A percentile compares a stretch with the other conserved stretches of the same genome.
phyloP scores from a whole-genome alignment of 1,140 invertebrate species.

The Dreissena polymorpha region DNA sequence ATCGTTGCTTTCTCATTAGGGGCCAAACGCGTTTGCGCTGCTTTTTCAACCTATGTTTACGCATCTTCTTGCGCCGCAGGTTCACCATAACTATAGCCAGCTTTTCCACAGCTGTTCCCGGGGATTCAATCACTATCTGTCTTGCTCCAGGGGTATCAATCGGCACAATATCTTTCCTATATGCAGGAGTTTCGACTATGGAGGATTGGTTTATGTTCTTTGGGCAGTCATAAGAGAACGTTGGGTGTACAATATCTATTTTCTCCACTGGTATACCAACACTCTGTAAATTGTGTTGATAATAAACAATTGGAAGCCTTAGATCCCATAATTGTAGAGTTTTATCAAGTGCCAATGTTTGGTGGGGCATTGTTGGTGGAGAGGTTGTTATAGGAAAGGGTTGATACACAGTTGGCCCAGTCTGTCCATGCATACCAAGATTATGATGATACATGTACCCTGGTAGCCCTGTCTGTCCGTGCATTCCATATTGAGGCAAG shows the following conservation, averaged over 20 bases:
- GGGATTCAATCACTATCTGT: not conserved
- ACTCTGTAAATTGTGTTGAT: too few species aligned
- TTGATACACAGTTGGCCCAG: too few species aligned
- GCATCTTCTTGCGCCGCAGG: not conserved
- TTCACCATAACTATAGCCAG: not conserved
- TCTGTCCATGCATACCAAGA: too few species aligned
- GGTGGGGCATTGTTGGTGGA: too few species aligned
- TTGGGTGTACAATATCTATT: not conserved
- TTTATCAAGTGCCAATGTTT: too few species aligned
- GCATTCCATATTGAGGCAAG: too few species aligned
- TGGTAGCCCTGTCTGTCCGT: too few species aligned
- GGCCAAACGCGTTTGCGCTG: not conserved
- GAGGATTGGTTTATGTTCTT: not conserved
- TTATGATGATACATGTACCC: too few species aligned
- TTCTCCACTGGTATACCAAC: constrained; percentile 1
- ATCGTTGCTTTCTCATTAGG: not conserved
- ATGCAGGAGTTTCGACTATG: not conserved
- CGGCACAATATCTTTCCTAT: not conserved
- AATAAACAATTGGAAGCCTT: too few species aligned
- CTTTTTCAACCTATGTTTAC: not conserved
- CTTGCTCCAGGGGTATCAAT: not conserved
- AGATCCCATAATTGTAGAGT: too few species aligned
- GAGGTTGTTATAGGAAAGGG: too few species aligned
- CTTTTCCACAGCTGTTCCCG: not conserved
- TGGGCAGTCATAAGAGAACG: not conserved